Evolutionary conservation across 37 sponge, comb jelly and placozoan genomes (phyloP), one percentile per base, ranked within the genome.

Genomic region (Ephydatia muelleri): DNA sequence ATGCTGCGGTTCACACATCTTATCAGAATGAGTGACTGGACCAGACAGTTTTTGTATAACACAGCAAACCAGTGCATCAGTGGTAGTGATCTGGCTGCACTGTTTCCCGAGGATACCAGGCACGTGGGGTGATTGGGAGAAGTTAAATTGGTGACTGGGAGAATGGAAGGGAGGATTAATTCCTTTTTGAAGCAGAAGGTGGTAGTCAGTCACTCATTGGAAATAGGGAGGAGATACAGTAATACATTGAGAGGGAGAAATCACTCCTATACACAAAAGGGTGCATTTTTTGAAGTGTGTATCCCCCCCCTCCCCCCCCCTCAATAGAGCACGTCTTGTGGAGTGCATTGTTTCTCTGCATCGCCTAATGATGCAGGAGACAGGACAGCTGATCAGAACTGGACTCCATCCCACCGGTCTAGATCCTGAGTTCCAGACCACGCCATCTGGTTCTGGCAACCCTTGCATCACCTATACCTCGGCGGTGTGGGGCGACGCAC

Each of bases 1-100:
- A 43, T 91, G 23, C 9, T 91, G 64, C 70, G 79, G 69, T 28
- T 38, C 57, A 79, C 73, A 28, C 84, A 87, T 5, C 13, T 91
- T 65, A 84, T 87, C 37, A 83, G 88, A 84, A 75, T 79, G 30
- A 8, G 47, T 35, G 92, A 86, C 36, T 91, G 92, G 88, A 75
- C 79, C 28, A 38, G 49, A 26, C 48, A 70, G 26, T 69, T 66
- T 27, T 47, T 87, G 35, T 21, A 19, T 14, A 77, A 40, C 70
- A 19, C 79, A 35, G 43, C 74, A 35, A 29, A 31, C 14, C 78
- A 80, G 68, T 91, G 82, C 81, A 81, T 82, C 38, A 19, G 5
- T 23, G 76, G 68, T 31, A 64, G 39, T 47, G 76, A 81, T 33
- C 90, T 76, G 2, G 70, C 84, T 69, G 43, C 49, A 23, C 12